Base-by-base conservation (phyloP, 2,113 vertebrate species). In the Lampris incognitus region DNA sequence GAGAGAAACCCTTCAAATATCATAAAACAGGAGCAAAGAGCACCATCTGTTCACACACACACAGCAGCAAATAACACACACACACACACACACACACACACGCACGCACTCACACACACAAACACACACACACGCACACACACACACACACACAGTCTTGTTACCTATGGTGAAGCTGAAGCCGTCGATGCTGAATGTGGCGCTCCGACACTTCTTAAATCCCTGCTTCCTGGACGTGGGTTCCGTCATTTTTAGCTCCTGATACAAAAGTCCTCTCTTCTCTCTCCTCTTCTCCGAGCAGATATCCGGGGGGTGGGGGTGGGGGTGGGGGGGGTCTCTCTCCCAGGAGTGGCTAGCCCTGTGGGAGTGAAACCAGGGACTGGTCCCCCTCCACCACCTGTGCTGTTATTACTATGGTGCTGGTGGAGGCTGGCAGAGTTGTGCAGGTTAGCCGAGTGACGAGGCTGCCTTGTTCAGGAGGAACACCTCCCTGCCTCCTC, bases 81-180 rank as follows among this genome's bases (percentile, higher is more conserved):
- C 4, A 46, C 44, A 46, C 44, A 24, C 44, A 2, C 44, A 46
- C 44, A 46, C 44, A 46, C 44, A 46, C 44, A 46, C 44, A 5
- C 39, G 41, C 5, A 9, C 6, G 1, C 66, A 69, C 40, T 57
- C 51, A 57, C 44, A 54, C 51, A 11, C 40, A 55, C 8, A 69
- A 37, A 77, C 6, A 60, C 11, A 52, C 72, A 51, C 3, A 39
- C 6, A 59, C 10, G 44, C 39, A 49, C 61, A 56, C 51, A 49
- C 40, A n/a, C 13, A 46, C 36, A 54, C 13, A 67, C 46, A 59
- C 3, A 56, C 56, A 38, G 71, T 83, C 86, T 93, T 55, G 90
- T 92, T 93, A 99, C 97, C 96, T n/a, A 98, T 97, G n/a, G 96
- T 97, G 91, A 99, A 98, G 95, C 95, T 97, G 85, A 95, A 97